Evolutionary conservation across 1,140 invertebrate genomes (phyloP).

Genomic region (Antheraea mylitta): DNA sequence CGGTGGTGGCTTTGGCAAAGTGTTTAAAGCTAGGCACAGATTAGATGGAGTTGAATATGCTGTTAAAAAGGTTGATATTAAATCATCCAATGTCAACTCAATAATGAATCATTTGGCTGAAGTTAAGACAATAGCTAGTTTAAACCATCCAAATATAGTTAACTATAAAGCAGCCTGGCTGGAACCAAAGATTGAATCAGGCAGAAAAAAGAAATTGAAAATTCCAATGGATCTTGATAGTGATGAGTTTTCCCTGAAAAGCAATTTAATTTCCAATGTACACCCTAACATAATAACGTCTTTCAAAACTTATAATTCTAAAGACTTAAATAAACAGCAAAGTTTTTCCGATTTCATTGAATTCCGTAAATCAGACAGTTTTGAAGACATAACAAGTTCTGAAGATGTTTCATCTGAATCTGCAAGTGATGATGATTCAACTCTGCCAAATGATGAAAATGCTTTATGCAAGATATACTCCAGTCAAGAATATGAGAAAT

Average conservation of each 20-base stretch:
- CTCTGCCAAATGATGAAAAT: slow-evolving; percentile 40
- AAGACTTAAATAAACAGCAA: slow-evolving; percentile 51
- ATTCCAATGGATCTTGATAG: slow-evolving; percentile 59
- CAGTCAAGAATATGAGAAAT: slow-evolving; percentile 56
- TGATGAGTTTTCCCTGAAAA: slow-evolving; percentile 49
- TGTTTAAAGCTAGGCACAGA: slow-evolving; percentile 81
- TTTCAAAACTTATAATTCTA: slow-evolving; percentile 71
- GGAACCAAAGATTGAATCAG: slow-evolving; percentile 80
- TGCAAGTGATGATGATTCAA: slow-evolving; percentile 44
- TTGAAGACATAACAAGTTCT: slow-evolving; percentile 41
- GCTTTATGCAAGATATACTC: slow-evolving; percentile 53
- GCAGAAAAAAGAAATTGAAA: slow-evolving; percentile 53
- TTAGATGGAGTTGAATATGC: slow-evolving; percentile 89
- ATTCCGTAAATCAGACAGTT: slow-evolving; percentile 57
- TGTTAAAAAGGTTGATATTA: slow-evolving; percentile 88
- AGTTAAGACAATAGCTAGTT: slow-evolving; percentile 88
- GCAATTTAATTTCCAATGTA: slow-evolving; percentile 49
- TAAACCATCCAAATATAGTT: slow-evolving; percentile 91
- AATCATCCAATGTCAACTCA: slow-evolving; percentile 79
- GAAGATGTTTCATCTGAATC: slow-evolving; percentile 42
- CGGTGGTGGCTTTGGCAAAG: slow-evolving; percentile 87
- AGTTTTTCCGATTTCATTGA: slow-evolving; percentile 64
- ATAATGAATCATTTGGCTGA: slow-evolving; percentile 84
- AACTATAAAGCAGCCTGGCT: slow-evolving; percentile 92
- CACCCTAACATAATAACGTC: slow-evolving; percentile 62